These are phyloP conservation scores for Sternotherus odoratus DNA, from an alignment of 2,797 vertebrate species.

Conservation along the genomic window DNA sequence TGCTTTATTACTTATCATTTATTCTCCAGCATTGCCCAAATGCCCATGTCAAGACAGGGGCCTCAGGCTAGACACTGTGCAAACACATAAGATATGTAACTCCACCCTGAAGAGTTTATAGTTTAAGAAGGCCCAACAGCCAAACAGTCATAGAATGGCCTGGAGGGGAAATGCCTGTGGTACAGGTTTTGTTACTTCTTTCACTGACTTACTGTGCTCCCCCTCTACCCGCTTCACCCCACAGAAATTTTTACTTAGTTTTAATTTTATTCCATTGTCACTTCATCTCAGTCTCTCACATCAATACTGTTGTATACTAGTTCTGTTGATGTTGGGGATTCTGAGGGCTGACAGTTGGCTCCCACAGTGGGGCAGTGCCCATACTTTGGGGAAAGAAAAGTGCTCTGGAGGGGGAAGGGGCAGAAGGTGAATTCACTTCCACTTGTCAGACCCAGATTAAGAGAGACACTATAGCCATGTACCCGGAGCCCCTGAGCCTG, in stretches of 20 bases:
- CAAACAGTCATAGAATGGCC: neutral
- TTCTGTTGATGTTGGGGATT: neutral
- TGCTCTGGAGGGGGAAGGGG: neutral
- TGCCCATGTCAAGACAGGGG: neutral
- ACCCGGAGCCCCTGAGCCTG: neutral
- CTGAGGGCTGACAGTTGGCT: neutral
- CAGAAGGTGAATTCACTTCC: neutral
- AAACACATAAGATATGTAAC: neutral
- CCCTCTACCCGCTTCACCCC: neutral
- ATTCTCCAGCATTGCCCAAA: neutral
- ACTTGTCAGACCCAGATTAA: neutral
- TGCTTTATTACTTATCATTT: neutral
- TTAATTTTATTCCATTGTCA: neutral
- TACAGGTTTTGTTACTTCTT: neutral
- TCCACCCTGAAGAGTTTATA: neutral
- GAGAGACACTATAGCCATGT: neutral
- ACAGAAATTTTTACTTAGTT: neutral
- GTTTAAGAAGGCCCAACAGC: neutral
- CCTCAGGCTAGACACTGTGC: neutral
- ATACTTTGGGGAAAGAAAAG: neutral
- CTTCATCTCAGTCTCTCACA: neutral
- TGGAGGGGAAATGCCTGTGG: neutral
- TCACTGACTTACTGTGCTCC: neutral
- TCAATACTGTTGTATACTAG: neutral
- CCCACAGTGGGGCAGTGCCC: neutral